Conservation (phyloP, 2,797 vertebrate species). For the Cynopterus sphinx region DNA sequence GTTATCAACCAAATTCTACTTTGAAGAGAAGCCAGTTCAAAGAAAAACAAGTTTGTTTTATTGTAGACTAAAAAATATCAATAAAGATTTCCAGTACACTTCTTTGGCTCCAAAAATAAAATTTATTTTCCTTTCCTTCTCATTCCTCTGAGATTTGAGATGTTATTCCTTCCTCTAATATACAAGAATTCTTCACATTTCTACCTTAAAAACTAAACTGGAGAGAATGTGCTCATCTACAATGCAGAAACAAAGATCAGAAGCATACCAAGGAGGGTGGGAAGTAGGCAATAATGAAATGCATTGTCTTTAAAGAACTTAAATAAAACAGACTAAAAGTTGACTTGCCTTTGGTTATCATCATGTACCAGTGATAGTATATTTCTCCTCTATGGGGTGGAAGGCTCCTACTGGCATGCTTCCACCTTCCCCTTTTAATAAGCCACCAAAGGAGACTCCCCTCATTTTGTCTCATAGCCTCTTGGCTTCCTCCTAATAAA, state of each 20-base stretch:
- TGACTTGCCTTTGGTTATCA: not conserved
- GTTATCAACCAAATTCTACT: not conserved
- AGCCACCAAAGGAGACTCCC: not conserved
- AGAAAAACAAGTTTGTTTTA: not conserved
- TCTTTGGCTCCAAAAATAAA: slow-evolving; percentile 32
- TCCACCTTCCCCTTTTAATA: not conserved
- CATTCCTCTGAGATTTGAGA: not conserved
- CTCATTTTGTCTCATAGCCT: not conserved
- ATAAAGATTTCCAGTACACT: not conserved
- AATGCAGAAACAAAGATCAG: not conserved
- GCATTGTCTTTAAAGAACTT: not conserved
- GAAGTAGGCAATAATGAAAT: not conserved
- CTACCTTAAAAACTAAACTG: not conserved
- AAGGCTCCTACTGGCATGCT: not conserved
- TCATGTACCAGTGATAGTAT: not conserved
- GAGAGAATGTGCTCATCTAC: not conserved
- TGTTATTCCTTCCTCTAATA: not conserved
- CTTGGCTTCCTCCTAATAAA: not conserved
- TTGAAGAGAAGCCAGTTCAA: slow-evolving; percentile 46
- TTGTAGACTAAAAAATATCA: not conserved
- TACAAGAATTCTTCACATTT: not conserved
- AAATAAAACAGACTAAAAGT: not conserved
- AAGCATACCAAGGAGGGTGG: not conserved
- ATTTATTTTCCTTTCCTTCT: not conserved
- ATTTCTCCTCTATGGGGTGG: not conserved